A percentile compares a stretch with the other conserved stretches of the same genome.
phyloP scores from a whole-genome alignment of 2,113 vertebrate species.

The Microtus pennsylvanicus region DNA sequence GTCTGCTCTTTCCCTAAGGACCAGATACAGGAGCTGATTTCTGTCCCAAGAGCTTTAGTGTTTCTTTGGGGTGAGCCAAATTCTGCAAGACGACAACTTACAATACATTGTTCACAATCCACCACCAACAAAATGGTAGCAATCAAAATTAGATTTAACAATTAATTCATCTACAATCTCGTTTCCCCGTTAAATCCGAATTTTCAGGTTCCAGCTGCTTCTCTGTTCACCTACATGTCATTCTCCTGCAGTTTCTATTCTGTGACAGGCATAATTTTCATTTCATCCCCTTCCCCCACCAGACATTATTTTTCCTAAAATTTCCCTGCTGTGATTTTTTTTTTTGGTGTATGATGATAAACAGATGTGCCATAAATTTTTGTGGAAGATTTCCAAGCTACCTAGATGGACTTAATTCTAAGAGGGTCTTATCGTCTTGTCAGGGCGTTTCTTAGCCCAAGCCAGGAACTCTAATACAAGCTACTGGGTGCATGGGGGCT shows the following conservation, averaged over 20 bases:
- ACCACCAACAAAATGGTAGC: not conserved
- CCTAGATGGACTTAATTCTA: conserved; percentile 12
- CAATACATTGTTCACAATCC: not conserved
- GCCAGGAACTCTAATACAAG: not conserved
- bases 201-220: conserved; percentile 31
- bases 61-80: not conserved
- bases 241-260: not conserved
- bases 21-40: not conserved
- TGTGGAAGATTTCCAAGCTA: not conserved
- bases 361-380: not conserved
- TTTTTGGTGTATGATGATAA: not conserved
- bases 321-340: not conserved
- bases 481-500: not conserved
- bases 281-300: not conserved
- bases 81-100: conserved; percentile 35
- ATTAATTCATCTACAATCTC: not conserved
- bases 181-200: not conserved
- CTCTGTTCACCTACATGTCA: not conserved
- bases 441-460: not conserved
- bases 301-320: not conserved
- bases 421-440: not conserved
- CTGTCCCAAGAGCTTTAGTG: not conserved
- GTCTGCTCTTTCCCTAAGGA: not conserved
- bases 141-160: conserved; percentile 32
- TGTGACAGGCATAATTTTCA: not conserved